Conservation (phyloP, 2,888 invertebrate genomes). For the Eurytoma californica region DNA sequence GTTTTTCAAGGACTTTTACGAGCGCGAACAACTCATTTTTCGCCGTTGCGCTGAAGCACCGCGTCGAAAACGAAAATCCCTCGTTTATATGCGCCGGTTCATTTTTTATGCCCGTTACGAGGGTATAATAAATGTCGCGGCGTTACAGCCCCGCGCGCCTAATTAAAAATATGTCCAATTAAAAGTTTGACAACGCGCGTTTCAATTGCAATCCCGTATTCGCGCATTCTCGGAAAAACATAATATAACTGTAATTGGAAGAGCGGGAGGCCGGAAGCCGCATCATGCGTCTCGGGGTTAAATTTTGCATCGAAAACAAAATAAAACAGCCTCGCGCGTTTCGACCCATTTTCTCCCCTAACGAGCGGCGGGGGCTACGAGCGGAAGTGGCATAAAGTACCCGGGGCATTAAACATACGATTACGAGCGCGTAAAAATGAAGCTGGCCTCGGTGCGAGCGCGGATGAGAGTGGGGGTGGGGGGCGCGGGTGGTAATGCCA, state of each 20-base stretch:
- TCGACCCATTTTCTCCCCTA: slow-evolving; percentile 11
- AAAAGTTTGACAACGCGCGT: slow-evolving; percentile 26
- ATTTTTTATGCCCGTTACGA: neutral
- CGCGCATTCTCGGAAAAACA: slow-evolving; percentile 11
- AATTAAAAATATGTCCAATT: slow-evolving; percentile 41
- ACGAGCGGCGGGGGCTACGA: neutral
- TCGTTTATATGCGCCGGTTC: too few species aligned
- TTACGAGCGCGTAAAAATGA: slow-evolving; percentile 46
- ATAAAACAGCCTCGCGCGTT: slow-evolving; percentile 15
- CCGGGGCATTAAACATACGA: slow-evolving; percentile 30
- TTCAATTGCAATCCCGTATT: neutral
- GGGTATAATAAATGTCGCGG: slow-evolving; percentile 52
- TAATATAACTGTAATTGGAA: slow-evolving; percentile 10
- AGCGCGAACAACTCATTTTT: too few species aligned
- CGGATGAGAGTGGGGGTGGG: neutral
- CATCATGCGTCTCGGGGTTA: neutral
- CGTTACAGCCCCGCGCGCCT: slow-evolving; percentile 13
- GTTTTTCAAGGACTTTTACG: too few species aligned
- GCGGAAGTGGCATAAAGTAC: too few species aligned
- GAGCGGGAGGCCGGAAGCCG: neutral
- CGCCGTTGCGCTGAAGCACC: too few species aligned
- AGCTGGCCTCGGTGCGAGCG: slow-evolving; percentile 9
- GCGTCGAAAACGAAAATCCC: too few species aligned
- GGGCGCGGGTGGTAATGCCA: slow-evolving; percentile 4
- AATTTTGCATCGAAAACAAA: slow-evolving; percentile 33